phyloP scores from a whole-genome alignment of 2,113 vertebrate species.

The Chinchilla lanigera region DNA sequence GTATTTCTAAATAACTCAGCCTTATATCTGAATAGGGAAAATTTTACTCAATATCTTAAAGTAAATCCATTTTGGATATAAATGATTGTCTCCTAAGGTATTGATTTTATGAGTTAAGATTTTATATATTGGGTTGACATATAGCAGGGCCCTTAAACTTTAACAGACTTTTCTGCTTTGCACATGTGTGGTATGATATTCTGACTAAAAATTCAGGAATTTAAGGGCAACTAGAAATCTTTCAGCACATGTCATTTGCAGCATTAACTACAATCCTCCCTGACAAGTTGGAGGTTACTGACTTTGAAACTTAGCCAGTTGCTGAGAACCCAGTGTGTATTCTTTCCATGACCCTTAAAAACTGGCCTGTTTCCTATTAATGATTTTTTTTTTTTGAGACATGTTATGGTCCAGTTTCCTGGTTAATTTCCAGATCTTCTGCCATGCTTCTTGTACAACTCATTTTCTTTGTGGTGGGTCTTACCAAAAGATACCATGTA shows the following conservation, averaged over 20 bases:
- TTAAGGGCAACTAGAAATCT: slow-evolving; percentile 68
- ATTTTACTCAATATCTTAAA: neutral
- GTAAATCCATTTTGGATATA: neutral
- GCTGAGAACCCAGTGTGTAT: slow-evolving; percentile 31
- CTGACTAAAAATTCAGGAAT: slow-evolving; percentile 69
- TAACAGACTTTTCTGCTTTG: slow-evolving; percentile 54
- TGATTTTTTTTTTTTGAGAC: slow-evolving; percentile 48
- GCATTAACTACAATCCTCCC: slow-evolving; percentile 70
- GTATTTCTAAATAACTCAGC: slow-evolving; percentile 2
- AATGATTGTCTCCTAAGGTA: neutral
- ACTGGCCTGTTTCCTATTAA: slow-evolving; percentile 76
- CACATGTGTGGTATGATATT: slow-evolving; percentile 61
- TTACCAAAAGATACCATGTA: slow-evolving; percentile 36
- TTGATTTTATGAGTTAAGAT: slow-evolving; percentile 43
- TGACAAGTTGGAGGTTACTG: slow-evolving; percentile 75
- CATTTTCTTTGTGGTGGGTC: slow-evolving; percentile 77
- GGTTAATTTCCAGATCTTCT: slow-evolving; percentile 68
- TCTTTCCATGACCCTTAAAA: slow-evolving; percentile 67
- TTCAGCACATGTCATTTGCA: slow-evolving; percentile 72
- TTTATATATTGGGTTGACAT: slow-evolving; percentile 28
- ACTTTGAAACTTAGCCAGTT: slow-evolving; percentile 73
- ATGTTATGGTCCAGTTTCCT: slow-evolving; percentile 56
- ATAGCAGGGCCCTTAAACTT: neutral
- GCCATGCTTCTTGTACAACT: slow-evolving; percentile 55
- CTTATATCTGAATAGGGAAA: neutral